Base-by-base conservation (phyloP, 1,140 invertebrate genomes). In the Lasioglossum baleicum region DNA sequence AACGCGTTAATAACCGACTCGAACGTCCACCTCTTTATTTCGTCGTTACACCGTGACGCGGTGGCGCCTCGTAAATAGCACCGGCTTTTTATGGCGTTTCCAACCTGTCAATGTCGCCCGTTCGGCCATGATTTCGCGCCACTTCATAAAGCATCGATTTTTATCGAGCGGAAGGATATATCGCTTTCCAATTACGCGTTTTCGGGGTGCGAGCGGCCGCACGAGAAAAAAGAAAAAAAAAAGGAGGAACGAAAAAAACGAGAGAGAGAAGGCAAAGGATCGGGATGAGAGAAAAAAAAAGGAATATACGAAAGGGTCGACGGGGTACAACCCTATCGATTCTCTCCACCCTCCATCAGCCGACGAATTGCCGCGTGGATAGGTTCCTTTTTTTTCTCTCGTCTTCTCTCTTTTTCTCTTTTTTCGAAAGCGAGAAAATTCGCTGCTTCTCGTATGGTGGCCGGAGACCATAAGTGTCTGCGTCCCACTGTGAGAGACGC, bases 161-260 rank as follows among this genome's bases (percentile, higher is more conserved):
- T 75, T 76, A 86, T 83, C 80, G 84, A 85, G 81, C 67, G 84
- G 71, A 84, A 86, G 80, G 77, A 89, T 87, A 84, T 88, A 88
- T 90, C 85, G 84, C 81, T 90, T 90, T 90, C 79, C 83, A 85
- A 90, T 90, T 88, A 87, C 80, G 58, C 67, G n/a, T n/a, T 74
- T 68, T 78, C 66, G 67, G 83, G 80, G 73, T 85, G 75, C 44
- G 63, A 67, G 72, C 63, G 58, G n/a, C n/a, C n/a, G 17, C 42
- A 17, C 60, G 11, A 48, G 35, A 15, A 4, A 60, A 40, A 44
- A 53, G 66, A 56, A 67, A 79, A 65, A 72, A 70, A n/a, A n/a
- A n/a, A n/a, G n/a, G n/a, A n/a, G n/a, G n/a, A n/a, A n/a, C n/a
- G n/a, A n/a, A n/a, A n/a, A n/a, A n/a, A n/a, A n/a, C n/a, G n/a